Conservation (phyloP, 1,140 invertebrate genomes). For the Drosophila nannoptera region DNA sequence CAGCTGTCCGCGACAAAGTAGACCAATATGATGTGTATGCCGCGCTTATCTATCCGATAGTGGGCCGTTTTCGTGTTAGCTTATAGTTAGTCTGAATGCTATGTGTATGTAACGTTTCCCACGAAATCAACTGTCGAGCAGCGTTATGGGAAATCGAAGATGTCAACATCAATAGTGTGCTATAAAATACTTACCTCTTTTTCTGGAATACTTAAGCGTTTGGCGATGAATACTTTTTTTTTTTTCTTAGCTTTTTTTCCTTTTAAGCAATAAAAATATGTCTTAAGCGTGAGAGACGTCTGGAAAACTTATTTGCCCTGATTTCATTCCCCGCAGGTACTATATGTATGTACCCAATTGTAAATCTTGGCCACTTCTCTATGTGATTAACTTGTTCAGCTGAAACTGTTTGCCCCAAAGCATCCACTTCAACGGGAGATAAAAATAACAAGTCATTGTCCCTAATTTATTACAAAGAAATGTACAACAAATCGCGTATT, state of each 20-base stretch:
- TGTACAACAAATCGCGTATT: not conserved
- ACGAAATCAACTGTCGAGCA: slow-evolving; percentile 4
- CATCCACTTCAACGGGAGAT: slow-evolving; percentile 1
- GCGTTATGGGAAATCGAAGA: slow-evolving; percentile 11
- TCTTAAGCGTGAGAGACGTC: slow-evolving; percentile 55
- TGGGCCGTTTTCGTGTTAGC: slow-evolving; percentile 70
- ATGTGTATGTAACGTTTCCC: slow-evolving; percentile 47
- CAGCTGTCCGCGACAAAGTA: slow-evolving; percentile 38
- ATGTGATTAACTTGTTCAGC: slow-evolving; percentile 4
- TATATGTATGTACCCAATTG: not conserved
- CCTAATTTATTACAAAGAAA: slow-evolving; percentile 8
- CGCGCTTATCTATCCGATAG: slow-evolving; percentile 18
- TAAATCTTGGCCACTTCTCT: slow-evolving; percentile 5
- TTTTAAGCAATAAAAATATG: slow-evolving; percentile 64
- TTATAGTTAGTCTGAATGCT: slow-evolving; percentile 63
- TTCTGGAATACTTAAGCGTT: slow-evolving; percentile 43
- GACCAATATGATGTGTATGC: slow-evolving; percentile 10
- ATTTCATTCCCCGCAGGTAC: slow-evolving; percentile 16
- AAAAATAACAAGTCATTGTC: not conserved
- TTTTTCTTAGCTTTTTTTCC: too few species aligned
- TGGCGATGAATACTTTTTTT: slow-evolving; percentile 46
- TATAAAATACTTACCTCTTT: slow-evolving; percentile 31
- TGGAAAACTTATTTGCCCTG: slow-evolving; percentile 26
- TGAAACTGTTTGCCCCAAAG: slow-evolving; percentile 8
- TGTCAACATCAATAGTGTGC: slow-evolving; percentile 25